phyloP scores from a whole-genome alignment of 1,140 invertebrate genomes.

The Polyergus mexicanus region DNA sequence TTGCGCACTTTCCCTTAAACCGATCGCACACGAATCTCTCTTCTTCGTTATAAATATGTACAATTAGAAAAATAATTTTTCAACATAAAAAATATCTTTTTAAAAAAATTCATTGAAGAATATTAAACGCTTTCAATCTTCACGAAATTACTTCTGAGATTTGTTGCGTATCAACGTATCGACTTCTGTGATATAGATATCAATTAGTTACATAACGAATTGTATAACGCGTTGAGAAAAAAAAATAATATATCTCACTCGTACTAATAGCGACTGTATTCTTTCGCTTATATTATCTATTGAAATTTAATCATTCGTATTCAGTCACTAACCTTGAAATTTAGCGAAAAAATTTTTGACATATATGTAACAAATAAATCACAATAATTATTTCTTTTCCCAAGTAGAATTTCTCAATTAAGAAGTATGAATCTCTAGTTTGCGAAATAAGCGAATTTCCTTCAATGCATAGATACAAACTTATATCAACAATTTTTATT shows the following conservation, averaged over 20 bases:
- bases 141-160: neutral
- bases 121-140: neutral
- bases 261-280: neutral
- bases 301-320: neutral
- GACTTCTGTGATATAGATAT: neutral
- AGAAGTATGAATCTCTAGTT: neutral
- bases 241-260: neutral
- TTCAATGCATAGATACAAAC: neutral
- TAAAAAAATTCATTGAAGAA: neutral
- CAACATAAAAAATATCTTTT: neutral
- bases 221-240: neutral
- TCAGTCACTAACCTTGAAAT: constrained; percentile 21
- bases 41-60: neutral
- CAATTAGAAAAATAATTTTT: constrained; percentile 1
- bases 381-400: constrained; percentile 22
- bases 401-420: constrained; percentile 7
- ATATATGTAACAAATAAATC: neutral
- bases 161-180: neutral
- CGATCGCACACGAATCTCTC: neutral
- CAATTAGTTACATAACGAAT: constrained; percentile 1
- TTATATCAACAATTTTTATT: neutral
- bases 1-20: neutral
- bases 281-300: neutral
- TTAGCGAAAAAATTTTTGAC: constrained; percentile 11
- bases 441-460: neutral